phyloP scores from a whole-genome alignment of 53 echinoderm and acorn worm genomes.

The Crossaster papposus region DNA sequence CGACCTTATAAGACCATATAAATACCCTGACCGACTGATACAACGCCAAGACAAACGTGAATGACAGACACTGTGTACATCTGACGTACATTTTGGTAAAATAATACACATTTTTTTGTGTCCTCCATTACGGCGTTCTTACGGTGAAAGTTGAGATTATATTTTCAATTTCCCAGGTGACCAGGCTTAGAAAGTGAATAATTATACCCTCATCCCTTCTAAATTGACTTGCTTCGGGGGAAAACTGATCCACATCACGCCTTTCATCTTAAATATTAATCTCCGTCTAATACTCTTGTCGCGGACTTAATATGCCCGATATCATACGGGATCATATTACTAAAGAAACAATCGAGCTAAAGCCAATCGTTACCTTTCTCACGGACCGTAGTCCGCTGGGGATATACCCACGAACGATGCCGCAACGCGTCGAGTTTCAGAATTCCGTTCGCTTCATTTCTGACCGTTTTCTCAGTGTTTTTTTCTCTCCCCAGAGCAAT shows the following conservation, averaged over 20 bases:
- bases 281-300: not conserved
- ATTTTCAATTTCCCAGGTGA: too few relatives aligned
- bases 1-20: too few relatives aligned
- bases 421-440: not conserved
- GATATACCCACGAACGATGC: not conserved
- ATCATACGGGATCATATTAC: not conserved
- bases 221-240: not conserved
- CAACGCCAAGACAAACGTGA: too few relatives aligned
- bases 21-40: too few relatives aligned
- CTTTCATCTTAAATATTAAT: not conserved
- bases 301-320: not conserved
- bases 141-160: too few relatives aligned
- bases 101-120: too few relatives aligned
- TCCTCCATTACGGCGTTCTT: too few relatives aligned
- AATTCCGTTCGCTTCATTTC: not conserved
- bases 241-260: not conserved
- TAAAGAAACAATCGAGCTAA: not conserved
- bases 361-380: not conserved
- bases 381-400: not conserved
- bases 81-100: too few relatives aligned
- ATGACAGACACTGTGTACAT: too few relatives aligned
- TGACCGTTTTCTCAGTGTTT: not conserved
- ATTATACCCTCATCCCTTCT: not conserved
- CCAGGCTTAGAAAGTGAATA: not conserved
- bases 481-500: not conserved